These are phyloP conservation scores for Picathartes gymnocephalus DNA, from an alignment of 2,113 vertebrate species.

Conservation along the genomic window DNA sequence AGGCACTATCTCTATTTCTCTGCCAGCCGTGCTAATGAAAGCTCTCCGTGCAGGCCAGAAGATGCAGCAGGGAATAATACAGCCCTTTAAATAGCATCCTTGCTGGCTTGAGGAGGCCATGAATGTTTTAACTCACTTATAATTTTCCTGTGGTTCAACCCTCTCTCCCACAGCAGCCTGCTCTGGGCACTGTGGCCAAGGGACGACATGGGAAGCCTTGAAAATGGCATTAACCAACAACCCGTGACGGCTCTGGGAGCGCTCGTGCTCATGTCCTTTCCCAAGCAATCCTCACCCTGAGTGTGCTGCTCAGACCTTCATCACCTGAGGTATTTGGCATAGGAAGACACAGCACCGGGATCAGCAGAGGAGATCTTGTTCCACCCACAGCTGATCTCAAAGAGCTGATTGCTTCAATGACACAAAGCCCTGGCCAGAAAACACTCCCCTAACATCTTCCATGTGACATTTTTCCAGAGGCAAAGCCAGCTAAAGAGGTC, in stretches of 20 bases:
- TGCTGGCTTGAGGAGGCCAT: neutral
- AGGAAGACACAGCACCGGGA: neutral
- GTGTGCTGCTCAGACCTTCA: neutral
- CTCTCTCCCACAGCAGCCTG: neutral
- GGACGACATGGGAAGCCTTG: neutral
- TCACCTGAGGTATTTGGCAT: neutral
- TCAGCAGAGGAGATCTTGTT: neutral
- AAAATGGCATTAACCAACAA: neutral
- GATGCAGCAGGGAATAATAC: conserved; percentile 25
- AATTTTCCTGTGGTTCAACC: conserved; percentile 9
- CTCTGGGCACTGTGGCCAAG: neutral
- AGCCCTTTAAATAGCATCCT: conserved; percentile 44
- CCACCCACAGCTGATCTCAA: neutral
- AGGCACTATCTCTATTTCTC: neutral
- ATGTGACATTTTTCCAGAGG: neutral
- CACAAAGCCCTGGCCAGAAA: neutral
- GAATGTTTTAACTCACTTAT: neutral
- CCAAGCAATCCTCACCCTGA: neutral
- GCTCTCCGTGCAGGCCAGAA: conserved; percentile 12
- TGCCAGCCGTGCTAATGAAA: conserved; percentile 33
- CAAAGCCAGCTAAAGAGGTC: neutral
- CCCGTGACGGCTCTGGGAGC: neutral
- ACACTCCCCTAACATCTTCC: neutral
- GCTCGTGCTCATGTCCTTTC: neutral
- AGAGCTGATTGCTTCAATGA: neutral